These are phyloP conservation scores for Setipinna tenuifilis DNA, from an alignment of 2,797 vertebrate species.

Conservation along the genomic window DNA sequence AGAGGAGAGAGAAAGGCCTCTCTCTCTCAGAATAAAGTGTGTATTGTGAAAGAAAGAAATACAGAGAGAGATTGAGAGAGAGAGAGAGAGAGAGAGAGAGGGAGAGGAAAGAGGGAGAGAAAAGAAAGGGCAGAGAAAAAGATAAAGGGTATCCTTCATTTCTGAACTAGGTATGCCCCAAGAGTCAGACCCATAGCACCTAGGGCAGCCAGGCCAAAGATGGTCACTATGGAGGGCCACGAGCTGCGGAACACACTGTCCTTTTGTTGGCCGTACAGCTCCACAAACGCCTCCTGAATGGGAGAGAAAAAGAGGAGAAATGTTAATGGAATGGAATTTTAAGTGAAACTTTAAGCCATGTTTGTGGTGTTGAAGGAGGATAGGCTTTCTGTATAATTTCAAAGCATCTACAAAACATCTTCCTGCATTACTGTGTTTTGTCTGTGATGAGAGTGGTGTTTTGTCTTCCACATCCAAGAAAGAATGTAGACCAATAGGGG, in stretches of 20 bases:
- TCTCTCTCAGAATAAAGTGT: conserved; percentile 36
- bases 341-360: not conserved
- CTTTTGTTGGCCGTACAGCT: conserved; percentile 88
- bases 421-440: not conserved
- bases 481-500: not conserved
- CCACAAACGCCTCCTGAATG: conserved; percentile 93
- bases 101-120: not conserved
- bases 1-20: conserved; percentile 50
- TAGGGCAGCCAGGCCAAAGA: conserved; percentile 90
- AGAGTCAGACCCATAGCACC: conserved; percentile 95
- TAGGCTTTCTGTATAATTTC: not conserved
- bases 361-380: not conserved
- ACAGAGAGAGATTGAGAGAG: conserved; percentile 9
- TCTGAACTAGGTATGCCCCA: conserved; percentile 95
- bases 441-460: not conserved
- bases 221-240: conserved; percentile 94
- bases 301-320: conserved; percentile 35
- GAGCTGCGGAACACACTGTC: conserved; percentile 88
- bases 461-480: not conserved
- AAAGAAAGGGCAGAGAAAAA: conserved; percentile 41
- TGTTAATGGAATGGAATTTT: not conserved
- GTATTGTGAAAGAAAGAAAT: not conserved
- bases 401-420: not conserved
- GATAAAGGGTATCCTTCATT: conserved; percentile 75
- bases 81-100: conserved; percentile 8